phyloP scores from a whole-genome alignment of 2,113 vertebrate genomes.

The Myiopsitta monachus region DNA sequence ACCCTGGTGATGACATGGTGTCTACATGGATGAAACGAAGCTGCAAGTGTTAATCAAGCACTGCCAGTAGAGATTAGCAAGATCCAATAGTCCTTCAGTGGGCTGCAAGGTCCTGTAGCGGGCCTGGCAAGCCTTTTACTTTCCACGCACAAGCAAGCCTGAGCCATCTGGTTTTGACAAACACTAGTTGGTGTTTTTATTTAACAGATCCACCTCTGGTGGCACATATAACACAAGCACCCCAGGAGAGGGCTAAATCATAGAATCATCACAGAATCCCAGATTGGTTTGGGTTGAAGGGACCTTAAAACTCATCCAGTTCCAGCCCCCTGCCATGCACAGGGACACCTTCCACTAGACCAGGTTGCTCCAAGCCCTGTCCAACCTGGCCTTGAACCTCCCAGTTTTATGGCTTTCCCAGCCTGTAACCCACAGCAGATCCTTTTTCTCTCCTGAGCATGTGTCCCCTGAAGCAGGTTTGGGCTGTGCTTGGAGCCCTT shows the following conservation, averaged over 20 bases:
- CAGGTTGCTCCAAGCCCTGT: not conserved
- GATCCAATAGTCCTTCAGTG: not conserved
- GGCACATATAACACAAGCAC: accelerated
- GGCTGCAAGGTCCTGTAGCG: not conserved
- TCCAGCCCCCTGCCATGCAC: not conserved
- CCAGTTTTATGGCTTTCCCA: not conserved
- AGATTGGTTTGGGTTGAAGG: not conserved
- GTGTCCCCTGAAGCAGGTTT: accelerated
- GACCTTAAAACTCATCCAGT: not conserved
- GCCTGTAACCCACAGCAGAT: not conserved
- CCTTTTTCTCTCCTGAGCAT: not conserved
- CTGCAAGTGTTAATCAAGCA: not conserved
- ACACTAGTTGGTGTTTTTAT: not conserved
- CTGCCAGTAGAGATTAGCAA: not conserved
- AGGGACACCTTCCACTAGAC: not conserved
- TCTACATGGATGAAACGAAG: not conserved
- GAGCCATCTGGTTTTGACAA: not conserved
- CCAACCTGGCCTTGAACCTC: not conserved
- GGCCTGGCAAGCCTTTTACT: not conserved
- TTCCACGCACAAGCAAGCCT: not conserved
- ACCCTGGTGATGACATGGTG: not conserved
- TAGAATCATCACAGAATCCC: not conserved
- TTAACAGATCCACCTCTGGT: not conserved
- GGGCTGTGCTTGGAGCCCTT: not conserved
- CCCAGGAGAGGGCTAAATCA: not conserved